Base-by-base conservation (phyloP, 2,888 invertebrate genomes). In the Doris montereyensis region DNA sequence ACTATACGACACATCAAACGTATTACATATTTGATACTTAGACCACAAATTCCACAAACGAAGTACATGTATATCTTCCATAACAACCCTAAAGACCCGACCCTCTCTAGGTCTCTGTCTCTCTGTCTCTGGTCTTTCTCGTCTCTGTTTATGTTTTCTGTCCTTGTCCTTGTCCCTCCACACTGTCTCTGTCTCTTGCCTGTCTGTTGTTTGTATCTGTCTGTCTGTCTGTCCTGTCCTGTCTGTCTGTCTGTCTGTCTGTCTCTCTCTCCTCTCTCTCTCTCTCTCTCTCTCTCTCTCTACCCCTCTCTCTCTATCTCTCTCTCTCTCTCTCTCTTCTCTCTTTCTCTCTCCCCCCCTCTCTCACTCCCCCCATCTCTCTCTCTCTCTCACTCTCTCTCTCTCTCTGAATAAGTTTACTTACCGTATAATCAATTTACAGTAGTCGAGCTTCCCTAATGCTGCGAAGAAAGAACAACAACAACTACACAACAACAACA, bases 51-150 rank as follows among this genome's bases (percentile, higher is more conserved):
- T 41, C 52, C n/a, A n/a, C n/a, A n/a, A n/a, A n/a, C n/a, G n/a
- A n/a, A n/a, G n/a, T n/a, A n/a, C n/a, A n/a, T n/a, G n/a, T n/a
- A n/a, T n/a, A n/a, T n/a, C n/a, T n/a, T n/a, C 70, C 34, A 34
- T 34, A 35, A 70, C 32, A 10, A 35, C 30, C 35, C 24, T n/a
- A 1, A 35, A n/a, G 5, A 8, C 26, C 4, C 26, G 2, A 10
- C 28, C 34, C 32, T 34, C 62, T 75, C 52, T 60, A 5, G 60
- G 28, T 30, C 62, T 62, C 30, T 34, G 62, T 62, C 60, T 62
- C 60, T 62, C 17, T 32, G n/a, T 30, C 73, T 21, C n/a, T 73
- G 28, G 24, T 57, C 24, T n/a, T 21, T 10, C 17, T 24, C 52
- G 1, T 41, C 10, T n/a, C 58, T 41, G 10, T 32, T 28, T 74